Evolutionary conservation across 2,888 invertebrate genomes (phyloP).

Genomic region (Melieria crassipennis): DNA sequence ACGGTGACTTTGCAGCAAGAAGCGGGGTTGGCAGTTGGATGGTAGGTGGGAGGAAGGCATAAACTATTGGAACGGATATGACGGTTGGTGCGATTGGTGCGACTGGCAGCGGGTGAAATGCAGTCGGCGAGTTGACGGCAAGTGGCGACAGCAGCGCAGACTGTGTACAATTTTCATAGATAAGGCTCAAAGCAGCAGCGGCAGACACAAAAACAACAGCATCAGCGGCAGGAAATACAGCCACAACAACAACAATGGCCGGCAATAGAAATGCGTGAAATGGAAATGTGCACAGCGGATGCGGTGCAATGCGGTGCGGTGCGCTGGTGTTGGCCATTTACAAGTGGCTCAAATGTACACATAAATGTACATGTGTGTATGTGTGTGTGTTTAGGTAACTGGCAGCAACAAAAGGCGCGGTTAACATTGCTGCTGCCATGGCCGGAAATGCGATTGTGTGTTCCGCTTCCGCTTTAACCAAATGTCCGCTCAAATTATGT

Average conservation of each 20-base stretch:
- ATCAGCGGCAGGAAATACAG: slow-evolving; percentile 1
- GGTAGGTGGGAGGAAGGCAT: not conserved
- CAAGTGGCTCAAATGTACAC: too few species aligned
- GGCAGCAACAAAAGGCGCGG: not conserved
- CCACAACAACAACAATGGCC: slow-evolving; percentile 5
- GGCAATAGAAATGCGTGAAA: not conserved
- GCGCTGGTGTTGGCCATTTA: too few species aligned
- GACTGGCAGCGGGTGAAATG: too few species aligned
- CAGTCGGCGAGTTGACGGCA: too few species aligned
- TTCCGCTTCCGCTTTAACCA: slow-evolving; percentile 38
- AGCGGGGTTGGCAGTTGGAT: too few species aligned
- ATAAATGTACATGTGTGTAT: too few species aligned
- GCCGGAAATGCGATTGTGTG: slow-evolving; percentile 43
- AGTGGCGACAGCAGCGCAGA: too few species aligned
- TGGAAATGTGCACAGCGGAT: not conserved
- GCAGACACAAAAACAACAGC: not conserved
- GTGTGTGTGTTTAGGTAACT: not conserved
- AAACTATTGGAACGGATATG: too few species aligned
- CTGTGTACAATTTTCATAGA: not conserved
- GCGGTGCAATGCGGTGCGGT: slow-evolving; percentile 13
- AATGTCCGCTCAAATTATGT: slow-evolving; percentile 36
- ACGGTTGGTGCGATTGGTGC: too few species aligned
- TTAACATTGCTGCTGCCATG: slow-evolving; percentile 11
- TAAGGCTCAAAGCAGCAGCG: not conserved
- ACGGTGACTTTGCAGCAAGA: too few species aligned